Base-by-base conservation (phyloP, 2,888 invertebrate species). In the Morinoia aosen region DNA sequence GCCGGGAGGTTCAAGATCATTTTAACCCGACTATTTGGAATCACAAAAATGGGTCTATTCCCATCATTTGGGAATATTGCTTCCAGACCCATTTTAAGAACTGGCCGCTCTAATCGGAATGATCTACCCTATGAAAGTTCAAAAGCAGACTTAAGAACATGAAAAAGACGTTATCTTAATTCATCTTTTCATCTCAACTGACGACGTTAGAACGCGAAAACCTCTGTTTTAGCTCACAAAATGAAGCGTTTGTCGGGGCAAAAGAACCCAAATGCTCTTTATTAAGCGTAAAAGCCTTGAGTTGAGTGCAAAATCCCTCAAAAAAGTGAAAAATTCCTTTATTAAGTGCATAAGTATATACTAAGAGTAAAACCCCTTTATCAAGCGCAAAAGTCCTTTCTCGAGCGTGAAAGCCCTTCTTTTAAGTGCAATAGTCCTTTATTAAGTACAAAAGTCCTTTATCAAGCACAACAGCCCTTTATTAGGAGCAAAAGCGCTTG, bases 1-100 rank as follows among this genome's bases (percentile, higher is more conserved):
- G 93, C 93, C 57, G 5, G n/a, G 93, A 58, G 93, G 57, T 57
- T 93, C 58, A 93, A 58, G 93, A 93, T 57, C 93, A 57, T 93
- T 93, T 93, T 93, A 93, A 93, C 93, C 93, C n/a, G 12, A 33
- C 93, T 48, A 93, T 93, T 93, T 93, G 93, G 57, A n/a, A 57
- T 57, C 57, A 19, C 93, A 93, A 93, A 93, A 93, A 93, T 93
- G 93, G 25, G 93, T 56, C 93, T 56, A 48, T 93, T 93, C 93
- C 93, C 93, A 93, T 93, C 93, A 93, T 93, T 93, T 57, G 48
- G 33, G 93, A 40, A 93, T 93, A 93, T 93, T 93, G 93, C 93
- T 93, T 93, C n/a, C 25, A 33, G 57, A 93, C 39, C 93, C 39
- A 39, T 93, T 57, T 57, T 56, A 58, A 7, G 48, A 33, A 93